Evolutionary conservation across 1,140 invertebrate genomes (phyloP), one percentile per base, ranked within the genome.

Genomic region (Marisa cornuarietis): DNA sequence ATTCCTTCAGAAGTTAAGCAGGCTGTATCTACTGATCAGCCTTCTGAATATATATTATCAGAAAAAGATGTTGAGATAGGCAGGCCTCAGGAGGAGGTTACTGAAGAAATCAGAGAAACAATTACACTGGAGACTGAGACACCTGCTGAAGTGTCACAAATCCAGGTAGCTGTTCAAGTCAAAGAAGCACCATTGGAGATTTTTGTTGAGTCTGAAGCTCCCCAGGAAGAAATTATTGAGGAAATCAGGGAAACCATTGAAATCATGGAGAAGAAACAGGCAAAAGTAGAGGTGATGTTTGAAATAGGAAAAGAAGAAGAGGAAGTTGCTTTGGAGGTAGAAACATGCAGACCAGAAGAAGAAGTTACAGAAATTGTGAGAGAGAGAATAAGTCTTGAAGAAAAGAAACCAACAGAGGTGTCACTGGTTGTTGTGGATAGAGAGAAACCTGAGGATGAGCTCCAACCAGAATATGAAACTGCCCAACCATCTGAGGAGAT

Each of bases 101-200:
- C 81, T 49, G 82, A 83, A 71, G 79, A 77, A 73, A 71, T 79
- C n/a, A 73, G 81, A 80, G 80, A 86, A 80, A 82, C 81, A 22
- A 51, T 84, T 16, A 76, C 71, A 54, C 76, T 81, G 26, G 76
- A 79, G 71, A 75, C 22, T 11, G 78, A 79, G 65, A 74, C 51
- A 5, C 61, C 79, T 58, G 31, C 71, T 11, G 58, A 78, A 52
- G 75, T 79, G 24, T 51, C 52, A 22, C 31, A 77, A 22, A 31
- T 82, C 31, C 42, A 79, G 26, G 71, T 68, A 74, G 77, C 52
- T 26, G 42, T 79, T 69, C 54, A 76, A n/a, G 49, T n/a, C 18
- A 71, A 49, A 22, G 78, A 82, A 71, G 78, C 77, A 77, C 75
- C 77, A 42, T 14, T 73, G n/a, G 79, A 73, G 20, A 61, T 81